Base-by-base conservation (phyloP, 2,888 invertebrate genomes). In the Drosophila pegasa region DNA sequence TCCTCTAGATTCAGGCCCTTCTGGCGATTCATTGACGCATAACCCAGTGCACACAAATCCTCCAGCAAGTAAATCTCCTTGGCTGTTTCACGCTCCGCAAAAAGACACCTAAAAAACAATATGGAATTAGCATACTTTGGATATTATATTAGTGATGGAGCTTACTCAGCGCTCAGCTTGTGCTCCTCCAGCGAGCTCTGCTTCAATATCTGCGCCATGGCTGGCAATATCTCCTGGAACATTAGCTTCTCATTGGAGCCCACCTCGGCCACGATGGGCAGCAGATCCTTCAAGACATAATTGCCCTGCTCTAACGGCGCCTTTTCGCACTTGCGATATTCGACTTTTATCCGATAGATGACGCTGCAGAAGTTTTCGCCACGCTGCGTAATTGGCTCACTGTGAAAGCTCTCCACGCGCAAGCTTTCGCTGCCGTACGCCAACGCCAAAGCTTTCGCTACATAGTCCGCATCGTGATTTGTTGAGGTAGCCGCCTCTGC, bases 1-100 rank as follows among this genome's bases (percentile, higher is more conserved):
- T 94, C 94, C 1, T 89, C 87, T 54, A 93, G 80, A 80, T 93
- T 93, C 6, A 94, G 89, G 14, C 94, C 94, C 8, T 85, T 70
- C 38, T 91, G 90, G 20, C 94, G 92, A 80, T 93, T 91, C 0
- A 92, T 92, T 90, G 94, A 93, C 1, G 87, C 83, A 82, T 92
- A 94, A 2, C 93, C 94, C 29, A 91, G 71, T 0, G 91, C 89
- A 1, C 92, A 90, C 2, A 94, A 89, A 64, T 92, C 91, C 56
- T 92, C 91, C 55, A 92, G 61, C 10, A 91, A 64, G 55, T 90
- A 90, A 4, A 81, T 51, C 58, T 91, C 90, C 9, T 81, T 84
- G 5, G 47, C 41, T 3, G 51, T 25, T 0, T 54, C 65, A 1
- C 69, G 57, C n/a, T 90, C 88, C 14, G 63, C 62, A 40, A 78